Conservation (phyloP, 2,797 vertebrate genomes). For the Liasis olivaceus region DNA sequence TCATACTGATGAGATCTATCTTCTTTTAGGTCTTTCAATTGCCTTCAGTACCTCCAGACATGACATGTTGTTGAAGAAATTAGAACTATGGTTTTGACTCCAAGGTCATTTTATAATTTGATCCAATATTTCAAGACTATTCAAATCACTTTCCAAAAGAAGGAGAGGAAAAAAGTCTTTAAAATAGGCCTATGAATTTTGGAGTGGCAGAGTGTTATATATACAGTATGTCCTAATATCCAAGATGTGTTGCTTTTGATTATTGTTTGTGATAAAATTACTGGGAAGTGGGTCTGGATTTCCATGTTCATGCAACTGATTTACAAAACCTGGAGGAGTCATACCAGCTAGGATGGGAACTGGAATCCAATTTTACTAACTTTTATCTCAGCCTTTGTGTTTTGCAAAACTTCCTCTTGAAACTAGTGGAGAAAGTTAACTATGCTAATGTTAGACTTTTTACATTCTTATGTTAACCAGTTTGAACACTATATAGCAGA, state of each 20-base stretch:
- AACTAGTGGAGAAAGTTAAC: too few species aligned
- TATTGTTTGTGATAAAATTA: background rate
- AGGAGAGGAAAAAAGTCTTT: background rate
- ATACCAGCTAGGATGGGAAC: background rate
- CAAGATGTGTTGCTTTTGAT: conserved; percentile 1
- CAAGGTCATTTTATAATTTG: conserved; percentile 27
- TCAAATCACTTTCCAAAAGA: conserved; percentile 38
- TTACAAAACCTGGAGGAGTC: background rate
- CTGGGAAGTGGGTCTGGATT: background rate
- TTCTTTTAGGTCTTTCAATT: conserved; percentile 16
- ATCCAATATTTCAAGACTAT: conserved; percentile 29
- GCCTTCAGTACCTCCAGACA: background rate
- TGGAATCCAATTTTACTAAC: background rate
- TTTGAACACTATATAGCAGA: too few species aligned
- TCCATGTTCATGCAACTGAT: background rate
- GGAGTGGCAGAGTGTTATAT: background rate
- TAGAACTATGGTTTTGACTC: conserved; percentile 15
- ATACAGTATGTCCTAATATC: background rate
- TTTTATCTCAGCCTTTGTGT: background rate
- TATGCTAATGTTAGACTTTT: too few species aligned
- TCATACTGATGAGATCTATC: background rate
- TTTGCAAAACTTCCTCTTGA: too few species aligned
- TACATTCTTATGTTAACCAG: too few species aligned
- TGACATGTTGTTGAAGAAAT: conserved; percentile 9
- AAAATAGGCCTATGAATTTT: background rate